Base-by-base conservation (phyloP, 2,888 invertebrate species). In the Tethea ocularis region DNA sequence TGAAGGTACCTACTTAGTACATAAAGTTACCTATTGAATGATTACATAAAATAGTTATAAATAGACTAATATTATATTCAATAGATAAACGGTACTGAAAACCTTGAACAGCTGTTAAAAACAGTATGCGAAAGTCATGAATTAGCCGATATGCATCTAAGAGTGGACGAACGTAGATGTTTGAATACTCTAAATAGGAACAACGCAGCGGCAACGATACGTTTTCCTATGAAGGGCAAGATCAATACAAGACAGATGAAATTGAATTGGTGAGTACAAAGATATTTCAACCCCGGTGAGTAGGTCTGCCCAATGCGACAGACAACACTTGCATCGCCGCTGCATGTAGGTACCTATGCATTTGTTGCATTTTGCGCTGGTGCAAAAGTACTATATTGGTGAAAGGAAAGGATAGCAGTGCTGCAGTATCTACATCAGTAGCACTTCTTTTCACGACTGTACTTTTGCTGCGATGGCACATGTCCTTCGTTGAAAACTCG, bases 221-320 rank as follows among this genome's bases (percentile, higher is more conserved):
- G 96, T 10, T 96, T 94, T 84, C 95, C 96, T 1, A 91, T 97
- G 82, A 93, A 93, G 65, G 96, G 96, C 52, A 95, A 94, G 83
- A 95, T 97, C 52, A 95, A 93, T 76, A 95, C 95, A 1, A 87
- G 94, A 57, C 95, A 95, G 71, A 96, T 96, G 95, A 97, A 97
- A 87, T 93, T 96, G n/a, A 96, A 95, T 77, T 96, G 96, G 96
- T 96, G 91, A 91, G 82, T 69, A 24, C 7, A 52, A 29, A 17
- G 13, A 10, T 8, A 29, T 6, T 26, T 5, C 26, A 26, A 2
- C 26, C 7, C 7, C n/a, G n/a, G n/a, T n/a, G n/a, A n/a, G n/a
- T 26, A 26, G 3, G 3, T 26, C 26, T 26, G 26, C 26, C 26
- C 26, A 26, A 1, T 7, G 26, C 26, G 26, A 26, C 26, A 26